Conservation (phyloP, 2,113 vertebrate species). For the Macquaria australasica region DNA sequence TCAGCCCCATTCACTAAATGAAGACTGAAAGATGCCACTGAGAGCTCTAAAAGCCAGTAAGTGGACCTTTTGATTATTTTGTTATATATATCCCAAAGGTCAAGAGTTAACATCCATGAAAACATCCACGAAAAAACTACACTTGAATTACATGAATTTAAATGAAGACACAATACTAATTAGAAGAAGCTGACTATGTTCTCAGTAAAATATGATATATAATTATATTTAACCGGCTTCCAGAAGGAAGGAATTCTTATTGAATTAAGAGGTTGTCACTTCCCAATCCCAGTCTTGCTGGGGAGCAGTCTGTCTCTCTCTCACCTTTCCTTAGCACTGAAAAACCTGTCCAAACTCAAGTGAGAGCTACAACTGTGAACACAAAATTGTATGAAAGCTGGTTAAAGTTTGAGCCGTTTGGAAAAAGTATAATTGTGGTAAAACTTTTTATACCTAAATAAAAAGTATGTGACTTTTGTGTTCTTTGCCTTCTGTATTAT, state of each 20-base stretch:
- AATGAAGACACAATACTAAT: background rate
- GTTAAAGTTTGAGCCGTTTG: background rate
- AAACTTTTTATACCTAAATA: background rate
- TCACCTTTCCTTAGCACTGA: background rate
- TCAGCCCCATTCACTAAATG: background rate
- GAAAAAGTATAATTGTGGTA: background rate
- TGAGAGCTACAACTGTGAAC: background rate
- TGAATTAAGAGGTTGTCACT: background rate
- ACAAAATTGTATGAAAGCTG: background rate
- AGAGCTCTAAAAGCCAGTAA: background rate
- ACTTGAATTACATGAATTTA: background rate
- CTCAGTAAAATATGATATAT: background rate
- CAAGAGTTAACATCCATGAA: background rate
- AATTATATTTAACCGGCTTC: background rate
- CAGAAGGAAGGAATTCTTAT: background rate
- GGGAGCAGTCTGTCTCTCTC: background rate
- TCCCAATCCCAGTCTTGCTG: background rate
- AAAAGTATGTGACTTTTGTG: conserved; percentile 21
- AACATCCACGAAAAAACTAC: too few species aligned
- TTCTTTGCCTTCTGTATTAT: background rate
- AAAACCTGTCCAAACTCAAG: background rate
- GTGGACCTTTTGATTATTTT: background rate
- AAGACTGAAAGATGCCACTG: background rate
- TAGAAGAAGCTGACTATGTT: background rate
- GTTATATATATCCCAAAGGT: background rate